These are phyloP conservation scores for Protodeltote pygarga DNA, from an alignment of 2,888 invertebrate species.

Conservation along the genomic window DNA sequence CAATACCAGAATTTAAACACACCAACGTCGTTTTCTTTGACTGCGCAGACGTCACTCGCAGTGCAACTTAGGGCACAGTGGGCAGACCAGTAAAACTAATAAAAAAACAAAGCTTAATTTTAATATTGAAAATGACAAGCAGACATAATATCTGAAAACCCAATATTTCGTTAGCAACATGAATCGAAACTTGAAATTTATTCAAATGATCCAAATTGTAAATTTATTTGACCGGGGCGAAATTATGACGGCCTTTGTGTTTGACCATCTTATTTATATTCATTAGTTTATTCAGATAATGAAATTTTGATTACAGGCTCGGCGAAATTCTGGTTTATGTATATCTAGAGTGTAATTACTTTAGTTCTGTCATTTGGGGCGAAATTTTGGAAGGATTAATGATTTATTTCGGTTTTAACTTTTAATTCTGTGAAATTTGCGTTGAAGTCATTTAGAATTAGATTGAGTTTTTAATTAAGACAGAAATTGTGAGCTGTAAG, in stretches of 20 bases:
- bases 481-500: no score
- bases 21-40: no score
- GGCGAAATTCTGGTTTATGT: conserved; percentile 31
- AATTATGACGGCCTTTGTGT: conserved; percentile 57
- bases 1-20: no score
- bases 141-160: conserved; percentile 19
- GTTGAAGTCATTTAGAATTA: conserved; percentile 13
- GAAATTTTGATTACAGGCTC: conserved; percentile 59
- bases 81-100: no score
- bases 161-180: conserved; percentile 33
- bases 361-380: conserved; percentile 25
- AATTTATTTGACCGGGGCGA: conserved; percentile 62
- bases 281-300: conserved; percentile 62
- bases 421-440: conserved; percentile 20
- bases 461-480: conserved; percentile 7
- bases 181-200: conserved; percentile 44
- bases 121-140: conserved; percentile 1
- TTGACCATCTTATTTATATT: conserved; percentile 65
- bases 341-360: conserved; percentile 41
- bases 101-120: no score
- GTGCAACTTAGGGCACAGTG: no score
- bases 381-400: conserved; percentile 18
- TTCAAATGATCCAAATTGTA: conserved; percentile 58
- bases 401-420: conserved; percentile 38
- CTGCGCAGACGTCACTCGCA: no score